Conservation (phyloP, 30 jellyfish, hydroid and myxozoan species). For the Turritopsis rubra region DNA sequence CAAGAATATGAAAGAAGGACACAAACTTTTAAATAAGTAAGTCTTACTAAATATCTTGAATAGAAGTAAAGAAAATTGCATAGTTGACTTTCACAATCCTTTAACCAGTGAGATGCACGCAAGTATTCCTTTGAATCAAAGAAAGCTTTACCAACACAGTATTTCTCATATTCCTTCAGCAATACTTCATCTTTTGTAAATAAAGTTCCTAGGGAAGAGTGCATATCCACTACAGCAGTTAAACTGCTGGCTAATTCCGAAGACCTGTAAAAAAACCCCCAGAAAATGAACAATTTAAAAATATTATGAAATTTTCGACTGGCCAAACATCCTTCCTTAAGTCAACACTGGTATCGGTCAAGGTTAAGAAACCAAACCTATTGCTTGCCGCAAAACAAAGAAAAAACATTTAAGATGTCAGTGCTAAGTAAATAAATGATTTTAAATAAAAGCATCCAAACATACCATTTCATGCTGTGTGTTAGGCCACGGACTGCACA, state of each 20-base stretch:
- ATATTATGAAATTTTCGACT: too few species aligned
- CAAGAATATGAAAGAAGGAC: too few species aligned
- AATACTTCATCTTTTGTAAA: slow-evolving; percentile 20
- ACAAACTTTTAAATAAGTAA: too few species aligned
- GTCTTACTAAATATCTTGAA: slow-evolving; percentile 66
- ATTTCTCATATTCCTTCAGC: slow-evolving; percentile 59
- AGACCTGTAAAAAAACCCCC: slow-evolving; percentile 14
- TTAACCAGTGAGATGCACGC: slow-evolving; percentile 61
- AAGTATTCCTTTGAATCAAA: slow-evolving; percentile 73
- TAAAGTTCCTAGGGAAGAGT: not conserved
- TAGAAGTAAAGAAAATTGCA: slow-evolving; percentile 56
- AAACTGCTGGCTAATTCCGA: slow-evolving; percentile 27
- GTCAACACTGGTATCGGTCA: too few species aligned
- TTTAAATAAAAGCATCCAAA: not conserved
- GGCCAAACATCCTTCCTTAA: too few species aligned
- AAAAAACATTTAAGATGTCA: not conserved
- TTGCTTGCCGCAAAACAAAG: not conserved
- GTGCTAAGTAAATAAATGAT: not conserved
- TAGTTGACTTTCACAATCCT: slow-evolving; percentile 51
- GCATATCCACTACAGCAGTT: not conserved
- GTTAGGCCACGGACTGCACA: slow-evolving; percentile 30
- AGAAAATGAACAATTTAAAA: not conserved
- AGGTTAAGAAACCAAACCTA: too few species aligned
- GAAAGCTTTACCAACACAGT: slow-evolving; percentile 59
- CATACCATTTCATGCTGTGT: slow-evolving; percentile 45